Evolutionary conservation across 2,888 invertebrate species (phyloP).

Genomic region (Scelioninae gen. 1): DNA sequence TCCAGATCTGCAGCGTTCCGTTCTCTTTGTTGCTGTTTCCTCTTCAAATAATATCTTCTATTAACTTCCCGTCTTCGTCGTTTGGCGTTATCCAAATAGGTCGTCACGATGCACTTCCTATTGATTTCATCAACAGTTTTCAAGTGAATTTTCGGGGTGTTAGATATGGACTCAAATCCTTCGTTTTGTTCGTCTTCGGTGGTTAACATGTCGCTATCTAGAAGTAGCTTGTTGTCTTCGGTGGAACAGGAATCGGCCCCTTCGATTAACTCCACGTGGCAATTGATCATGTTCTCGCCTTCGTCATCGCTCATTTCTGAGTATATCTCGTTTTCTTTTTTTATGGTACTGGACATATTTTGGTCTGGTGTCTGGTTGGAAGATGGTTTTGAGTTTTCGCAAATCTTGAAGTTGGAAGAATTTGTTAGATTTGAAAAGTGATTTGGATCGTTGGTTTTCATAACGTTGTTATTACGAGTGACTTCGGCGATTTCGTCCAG

Average conservation of each 20-base stretch:
- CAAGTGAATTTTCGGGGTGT: constrained; percentile 50
- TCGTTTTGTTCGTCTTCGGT: neutral
- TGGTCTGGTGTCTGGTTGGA: constrained; percentile 2
- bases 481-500: constrained; percentile 52
- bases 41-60: constrained; percentile 57
- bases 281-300: constrained; percentile 45
- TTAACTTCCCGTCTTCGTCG: constrained; percentile 50
- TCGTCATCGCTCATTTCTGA: constrained; percentile 39
- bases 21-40: constrained; percentile 42
- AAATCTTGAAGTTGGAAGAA: neutral
- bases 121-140: constrained; percentile 63
- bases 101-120: constrained; percentile 40
- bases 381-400: constrained; percentile 6
- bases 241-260: constrained; percentile 4
- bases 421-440: neutral
- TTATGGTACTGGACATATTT: constrained; percentile 1
- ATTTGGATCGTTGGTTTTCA: constrained; percentile 22
- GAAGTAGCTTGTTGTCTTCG: neutral
- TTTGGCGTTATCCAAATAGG: constrained; percentile 42
- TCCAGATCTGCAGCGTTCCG: neutral
- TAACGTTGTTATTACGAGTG: constrained; percentile 43
- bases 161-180: neutral
- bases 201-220: neutral
- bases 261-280: constrained; percentile 50
- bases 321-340: constrained; percentile 48